Conservation (phyloP, 2,888 invertebrate genomes). For the Morpho achilles region DNA sequence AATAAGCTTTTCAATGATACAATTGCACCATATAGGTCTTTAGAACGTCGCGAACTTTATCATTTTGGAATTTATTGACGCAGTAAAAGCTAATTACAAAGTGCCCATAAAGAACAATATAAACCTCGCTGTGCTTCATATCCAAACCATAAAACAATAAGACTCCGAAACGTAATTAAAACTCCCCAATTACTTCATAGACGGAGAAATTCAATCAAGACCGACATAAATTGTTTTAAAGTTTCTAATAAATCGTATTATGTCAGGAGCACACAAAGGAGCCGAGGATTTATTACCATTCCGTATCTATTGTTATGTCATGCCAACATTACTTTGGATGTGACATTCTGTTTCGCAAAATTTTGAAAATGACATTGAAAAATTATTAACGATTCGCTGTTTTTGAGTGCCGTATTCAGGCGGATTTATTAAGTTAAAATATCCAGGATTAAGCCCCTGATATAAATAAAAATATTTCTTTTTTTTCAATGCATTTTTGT, state of each 20-base stretch:
- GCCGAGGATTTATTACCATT: constrained; percentile 1
- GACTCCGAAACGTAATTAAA: constrained; percentile 11
- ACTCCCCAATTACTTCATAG: constrained; percentile 11
- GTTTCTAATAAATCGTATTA: constrained; percentile 23
- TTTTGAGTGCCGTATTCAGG: background rate
- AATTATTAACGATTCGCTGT: background rate
- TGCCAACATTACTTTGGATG: constrained; percentile 1
- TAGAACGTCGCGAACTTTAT: too few species aligned
- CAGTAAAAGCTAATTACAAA: constrained; percentile 10
- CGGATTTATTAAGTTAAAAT: too few species aligned
- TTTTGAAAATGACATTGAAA: constrained; percentile 9
- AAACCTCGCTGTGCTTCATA: constrained; percentile 1
- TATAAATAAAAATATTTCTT: too few species aligned
- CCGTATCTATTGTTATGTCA: background rate
- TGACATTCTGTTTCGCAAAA: background rate
- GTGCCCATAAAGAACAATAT: constrained; percentile 3
- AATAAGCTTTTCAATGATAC: too few species aligned
- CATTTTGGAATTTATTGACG: background rate
- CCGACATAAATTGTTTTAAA: constrained; percentile 22
- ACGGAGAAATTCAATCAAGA: constrained; percentile 11
- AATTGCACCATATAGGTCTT: too few species aligned
- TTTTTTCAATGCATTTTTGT: too few species aligned
- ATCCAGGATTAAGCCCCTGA: too few species aligned
- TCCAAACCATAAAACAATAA: constrained; percentile 10
- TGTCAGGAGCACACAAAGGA: constrained; percentile 10